Evolutionary conservation across 2,888 invertebrate genomes (phyloP).

Genomic region (Cryptus viduatorius): DNA sequence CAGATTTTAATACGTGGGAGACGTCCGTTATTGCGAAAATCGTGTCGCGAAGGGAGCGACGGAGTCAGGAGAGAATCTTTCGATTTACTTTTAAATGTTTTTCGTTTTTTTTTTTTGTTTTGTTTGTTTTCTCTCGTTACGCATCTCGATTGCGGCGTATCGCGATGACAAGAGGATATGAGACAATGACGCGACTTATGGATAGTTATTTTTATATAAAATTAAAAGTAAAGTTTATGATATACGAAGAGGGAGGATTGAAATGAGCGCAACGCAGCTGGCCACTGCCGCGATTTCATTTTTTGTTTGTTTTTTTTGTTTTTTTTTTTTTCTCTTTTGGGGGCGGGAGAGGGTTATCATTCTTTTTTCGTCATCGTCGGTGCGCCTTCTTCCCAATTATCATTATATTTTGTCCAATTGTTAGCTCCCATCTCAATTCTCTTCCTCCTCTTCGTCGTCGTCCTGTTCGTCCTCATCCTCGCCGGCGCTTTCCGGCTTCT

Average conservation of each 20-base stretch:
- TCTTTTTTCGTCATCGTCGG: slow-evolving; percentile 58
- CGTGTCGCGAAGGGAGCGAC: slow-evolving; percentile 4
- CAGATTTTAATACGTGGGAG: background rate
- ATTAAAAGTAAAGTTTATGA: slow-evolving; percentile 64
- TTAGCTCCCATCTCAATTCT: slow-evolving; percentile 76
- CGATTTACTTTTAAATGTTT: slow-evolving; percentile 7
- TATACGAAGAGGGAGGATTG: slow-evolving; percentile 51
- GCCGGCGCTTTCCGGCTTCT: slow-evolving; percentile 83
- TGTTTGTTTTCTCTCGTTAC: background rate
- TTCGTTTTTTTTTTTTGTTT: background rate
- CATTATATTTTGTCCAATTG: slow-evolving; percentile 62
- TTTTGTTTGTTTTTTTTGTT: slow-evolving; percentile 35
- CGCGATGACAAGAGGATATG: slow-evolving; percentile 42
- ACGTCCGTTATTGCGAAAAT: slow-evolving; percentile 4
- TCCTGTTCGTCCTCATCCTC: slow-evolving; percentile 84
- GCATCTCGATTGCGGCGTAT: slow-evolving; percentile 36
- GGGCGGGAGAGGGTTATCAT: background rate
- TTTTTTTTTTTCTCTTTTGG: slow-evolving; percentile 3
- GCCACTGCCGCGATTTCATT: slow-evolving; percentile 42
- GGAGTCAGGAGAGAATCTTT: background rate
- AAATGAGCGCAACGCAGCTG: slow-evolving; percentile 45
- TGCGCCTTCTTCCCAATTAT: slow-evolving; percentile 61
- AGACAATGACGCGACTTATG: slow-evolving; percentile 61
- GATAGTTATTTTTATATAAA: slow-evolving; percentile 61
- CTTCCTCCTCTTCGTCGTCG: slow-evolving; percentile 83